Conservation (phyloP, 2,113 vertebrate species). For the Electrona antarctica region DNA sequence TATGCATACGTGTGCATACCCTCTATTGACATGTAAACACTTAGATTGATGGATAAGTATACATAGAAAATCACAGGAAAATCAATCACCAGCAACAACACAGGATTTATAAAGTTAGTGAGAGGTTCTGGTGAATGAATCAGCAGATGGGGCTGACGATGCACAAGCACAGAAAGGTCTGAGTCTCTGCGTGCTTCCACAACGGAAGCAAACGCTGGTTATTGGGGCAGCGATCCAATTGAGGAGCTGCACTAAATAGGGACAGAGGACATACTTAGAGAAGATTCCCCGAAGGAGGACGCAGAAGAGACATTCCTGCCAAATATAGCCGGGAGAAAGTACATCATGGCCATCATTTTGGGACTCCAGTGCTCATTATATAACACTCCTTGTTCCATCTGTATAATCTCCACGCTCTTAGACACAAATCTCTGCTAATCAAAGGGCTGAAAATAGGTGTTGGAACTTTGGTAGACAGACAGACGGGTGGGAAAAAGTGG, state of each 20-base stretch:
- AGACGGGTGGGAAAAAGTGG: constrained; percentile 56
- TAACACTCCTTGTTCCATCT: constrained; percentile 35
- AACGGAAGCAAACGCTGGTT: constrained; percentile 23
- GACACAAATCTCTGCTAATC: constrained; percentile 39
- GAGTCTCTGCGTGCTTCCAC: not conserved
- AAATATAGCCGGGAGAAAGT: constrained; percentile 8
- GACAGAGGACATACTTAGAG: constrained; percentile 19
- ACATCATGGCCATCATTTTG: not conserved
- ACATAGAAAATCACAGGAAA: too few relatives aligned
- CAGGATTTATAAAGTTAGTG: not conserved
- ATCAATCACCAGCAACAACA: not conserved
- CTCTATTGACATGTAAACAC: too few relatives aligned
- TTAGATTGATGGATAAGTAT: too few relatives aligned
- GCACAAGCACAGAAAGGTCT: constrained; percentile 6
- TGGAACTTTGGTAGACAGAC: constrained; percentile 15
- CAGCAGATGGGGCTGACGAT: not conserved
- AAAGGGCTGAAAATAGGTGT: constrained; percentile 55
- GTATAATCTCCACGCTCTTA: not conserved
- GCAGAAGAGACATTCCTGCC: constrained; percentile 22
- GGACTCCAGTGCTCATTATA: constrained; percentile 35
- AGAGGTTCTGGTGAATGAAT: constrained; percentile 6
- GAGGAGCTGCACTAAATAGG: constrained; percentile 36
- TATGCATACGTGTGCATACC: too few relatives aligned
- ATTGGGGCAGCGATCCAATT: constrained; percentile 49
- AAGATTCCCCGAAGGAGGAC: constrained; percentile 11